Evolutionary conservation across 2,797 vertebrate genomes (phyloP).

Genomic region (Sebastes hubbsi): DNA sequence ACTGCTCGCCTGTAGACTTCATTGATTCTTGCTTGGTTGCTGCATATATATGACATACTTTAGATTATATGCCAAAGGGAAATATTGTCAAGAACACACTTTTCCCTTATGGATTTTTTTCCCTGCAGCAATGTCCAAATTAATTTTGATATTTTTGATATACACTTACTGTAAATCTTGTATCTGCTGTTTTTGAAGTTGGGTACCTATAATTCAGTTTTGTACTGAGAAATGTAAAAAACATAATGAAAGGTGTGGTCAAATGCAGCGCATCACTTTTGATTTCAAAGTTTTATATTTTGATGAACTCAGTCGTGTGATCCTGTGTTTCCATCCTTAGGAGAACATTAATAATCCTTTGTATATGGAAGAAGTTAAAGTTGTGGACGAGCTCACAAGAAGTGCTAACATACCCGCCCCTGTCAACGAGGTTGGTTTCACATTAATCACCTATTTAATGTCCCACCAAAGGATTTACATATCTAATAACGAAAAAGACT

Average conservation of each 20-base stretch:
- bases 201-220: background rate
- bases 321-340: slow-evolving; percentile 28
- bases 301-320: background rate
- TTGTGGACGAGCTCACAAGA: slow-evolving; percentile 1
- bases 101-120: background rate
- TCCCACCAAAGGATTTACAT: background rate
- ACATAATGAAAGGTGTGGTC: background rate
- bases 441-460: background rate
- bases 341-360: slow-evolving; percentile 64
- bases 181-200: background rate
- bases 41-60: background rate
- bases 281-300: background rate
- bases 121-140: background rate
- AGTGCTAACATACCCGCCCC: background rate
- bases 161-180: background rate
- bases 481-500: background rate
- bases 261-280: background rate
- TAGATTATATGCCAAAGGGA: background rate
- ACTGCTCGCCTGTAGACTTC: background rate
- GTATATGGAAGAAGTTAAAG: slow-evolving; percentile 49
- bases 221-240: background rate
- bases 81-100: background rate
- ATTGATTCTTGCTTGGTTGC: background rate
- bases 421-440: slow-evolving; percentile 40
- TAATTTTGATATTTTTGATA: background rate